Evolutionary conservation across 1,140 invertebrate genomes (phyloP).

Genomic region (Camponotus floridanus): DNA sequence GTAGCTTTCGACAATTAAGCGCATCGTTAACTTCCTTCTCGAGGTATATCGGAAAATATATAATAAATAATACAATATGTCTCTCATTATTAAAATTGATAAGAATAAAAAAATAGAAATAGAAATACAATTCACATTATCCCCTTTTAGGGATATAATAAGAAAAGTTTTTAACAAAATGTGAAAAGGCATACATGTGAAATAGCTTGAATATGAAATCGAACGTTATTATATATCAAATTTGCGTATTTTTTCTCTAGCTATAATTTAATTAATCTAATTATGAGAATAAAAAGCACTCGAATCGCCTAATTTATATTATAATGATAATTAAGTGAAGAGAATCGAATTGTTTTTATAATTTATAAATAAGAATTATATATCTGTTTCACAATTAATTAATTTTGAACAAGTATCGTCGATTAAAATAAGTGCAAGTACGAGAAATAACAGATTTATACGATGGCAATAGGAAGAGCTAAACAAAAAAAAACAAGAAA

Average conservation of each 20-base stretch:
- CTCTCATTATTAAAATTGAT: neutral
- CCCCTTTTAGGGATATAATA: slow-evolving; percentile 19
- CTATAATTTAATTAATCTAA: neutral
- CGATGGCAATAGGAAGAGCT: neutral
- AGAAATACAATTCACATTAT: slow-evolving; percentile 15
- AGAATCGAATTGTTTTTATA: neutral
- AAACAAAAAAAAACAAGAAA: neutral
- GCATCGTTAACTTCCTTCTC: slow-evolving; percentile 42
- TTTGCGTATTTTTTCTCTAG: neutral
- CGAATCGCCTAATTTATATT: neutral
- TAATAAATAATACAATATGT: slow-evolving; percentile 22
- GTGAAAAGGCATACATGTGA: neutral
- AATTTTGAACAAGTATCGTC: neutral
- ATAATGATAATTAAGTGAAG: neutral
- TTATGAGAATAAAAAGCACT: neutral
- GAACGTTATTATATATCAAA: neutral
- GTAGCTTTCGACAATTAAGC: slow-evolving; percentile 23
- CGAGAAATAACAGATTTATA: slow-evolving; percentile 11
- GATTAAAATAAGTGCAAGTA: neutral
- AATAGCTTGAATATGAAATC: slow-evolving; percentile 21
- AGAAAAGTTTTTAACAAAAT: slow-evolving; percentile 52
- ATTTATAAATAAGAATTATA: neutral
- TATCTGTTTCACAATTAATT: slow-evolving; percentile 45
- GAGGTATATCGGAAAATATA: slow-evolving; percentile 25
- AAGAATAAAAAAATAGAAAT: slow-evolving; percentile 24